Percentiles rank a stretch among this genome's conserved stretches.
Conservation (phyloP, 2,113 vertebrate species). For the Trematocara macrostoma region DNA sequence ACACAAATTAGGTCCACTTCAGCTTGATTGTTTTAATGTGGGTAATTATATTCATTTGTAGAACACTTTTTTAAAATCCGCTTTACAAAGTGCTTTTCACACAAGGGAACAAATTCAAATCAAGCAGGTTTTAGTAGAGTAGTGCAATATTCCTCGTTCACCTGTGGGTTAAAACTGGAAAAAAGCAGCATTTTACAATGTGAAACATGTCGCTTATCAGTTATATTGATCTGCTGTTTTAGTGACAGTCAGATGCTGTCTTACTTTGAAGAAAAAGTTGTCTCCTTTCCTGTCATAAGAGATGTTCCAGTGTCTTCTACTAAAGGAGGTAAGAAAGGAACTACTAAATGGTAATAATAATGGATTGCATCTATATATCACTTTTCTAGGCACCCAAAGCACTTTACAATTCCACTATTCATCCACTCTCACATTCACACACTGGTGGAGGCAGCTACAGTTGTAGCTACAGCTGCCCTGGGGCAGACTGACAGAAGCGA, state of each 20-base stretch:
- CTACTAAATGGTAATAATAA: not conserved
- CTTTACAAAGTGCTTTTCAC: not conserved
- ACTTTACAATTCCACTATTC: too few species aligned
- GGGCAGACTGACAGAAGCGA: too few species aligned
- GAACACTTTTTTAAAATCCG: not conserved
- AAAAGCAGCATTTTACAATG: not conserved
- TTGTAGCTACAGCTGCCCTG: too few species aligned
- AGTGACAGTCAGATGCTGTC: not conserved
- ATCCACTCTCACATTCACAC: too few species aligned
- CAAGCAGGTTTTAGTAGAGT: not conserved
- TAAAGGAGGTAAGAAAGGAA: not conserved
- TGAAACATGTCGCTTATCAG: not conserved
- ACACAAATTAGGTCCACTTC: not conserved
- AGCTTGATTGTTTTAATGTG: not conserved
- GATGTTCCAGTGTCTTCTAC: not conserved
- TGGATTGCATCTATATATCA: too few species aligned
- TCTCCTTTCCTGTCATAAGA: not conserved
- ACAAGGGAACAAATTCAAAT: not conserved
- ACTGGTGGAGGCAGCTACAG: too few species aligned
- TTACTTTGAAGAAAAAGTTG: not conserved
- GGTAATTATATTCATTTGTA: not conserved
- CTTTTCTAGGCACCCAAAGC: too few species aligned
- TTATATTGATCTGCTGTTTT: not conserved
- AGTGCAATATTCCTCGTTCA: not conserved
- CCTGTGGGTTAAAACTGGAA: not conserved